Percentiles rank a stretch among this genome's conserved stretches.
Evolutionary conservation across 2,888 invertebrate genomes (phyloP).

Genomic region (Diaperis boleti): DNA sequence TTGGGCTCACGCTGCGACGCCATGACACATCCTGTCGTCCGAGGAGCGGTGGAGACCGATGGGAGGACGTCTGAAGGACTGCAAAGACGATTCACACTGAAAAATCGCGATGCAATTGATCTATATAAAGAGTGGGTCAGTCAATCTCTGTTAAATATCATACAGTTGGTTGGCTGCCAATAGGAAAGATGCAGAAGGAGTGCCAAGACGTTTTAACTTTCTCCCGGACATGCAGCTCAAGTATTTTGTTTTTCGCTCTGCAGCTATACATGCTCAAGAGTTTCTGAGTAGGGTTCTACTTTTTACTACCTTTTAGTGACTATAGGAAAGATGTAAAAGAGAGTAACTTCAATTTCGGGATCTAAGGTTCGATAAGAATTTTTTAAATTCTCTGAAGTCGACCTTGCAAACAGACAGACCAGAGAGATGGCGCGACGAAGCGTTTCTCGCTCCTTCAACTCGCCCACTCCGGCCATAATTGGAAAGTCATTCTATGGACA

Average conservation of each 20-base stretch:
- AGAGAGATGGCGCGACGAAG: too few relatives aligned
- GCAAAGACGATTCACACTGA: slow-evolving; percentile 44
- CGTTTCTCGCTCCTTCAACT: too few relatives aligned
- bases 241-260: background rate
- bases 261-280: too few relatives aligned
- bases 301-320: too few relatives aligned
- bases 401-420: too few relatives aligned
- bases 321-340: too few relatives aligned
- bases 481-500: too few relatives aligned
- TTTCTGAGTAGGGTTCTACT: too few relatives aligned
- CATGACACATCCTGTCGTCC: slow-evolving; percentile 53
- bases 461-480: too few relatives aligned
- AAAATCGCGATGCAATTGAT: slow-evolving; percentile 60
- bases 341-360: too few relatives aligned
- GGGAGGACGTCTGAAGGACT: background rate
- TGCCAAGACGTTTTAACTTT: slow-evolving; percentile 29
- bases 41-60: slow-evolving; percentile 23
- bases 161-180: slow-evolving; percentile 64
- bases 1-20: slow-evolving; percentile 54
- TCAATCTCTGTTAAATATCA: slow-evolving; percentile 65
- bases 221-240: slow-evolving; percentile 4
- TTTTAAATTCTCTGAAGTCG: too few relatives aligned
- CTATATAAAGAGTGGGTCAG: slow-evolving; percentile 68
- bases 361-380: too few relatives aligned
- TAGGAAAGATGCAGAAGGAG: slow-evolving; percentile 39